phyloP scores from a whole-genome alignment of 2,113 vertebrate species.

The Melanocharis versteri region DNA sequence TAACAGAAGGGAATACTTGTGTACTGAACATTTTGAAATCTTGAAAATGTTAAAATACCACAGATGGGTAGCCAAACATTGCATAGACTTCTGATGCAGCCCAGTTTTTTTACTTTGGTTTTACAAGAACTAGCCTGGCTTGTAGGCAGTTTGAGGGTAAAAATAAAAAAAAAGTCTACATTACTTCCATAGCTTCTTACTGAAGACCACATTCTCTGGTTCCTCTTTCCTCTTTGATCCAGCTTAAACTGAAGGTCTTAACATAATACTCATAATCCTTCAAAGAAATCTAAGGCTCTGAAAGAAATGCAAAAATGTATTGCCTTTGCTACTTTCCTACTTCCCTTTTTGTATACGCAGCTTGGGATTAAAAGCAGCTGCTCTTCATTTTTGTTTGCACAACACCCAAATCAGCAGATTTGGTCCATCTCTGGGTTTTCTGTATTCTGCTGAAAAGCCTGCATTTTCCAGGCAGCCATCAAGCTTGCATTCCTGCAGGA shows the following conservation, averaged over 20 bases:
- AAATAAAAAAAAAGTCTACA: neutral
- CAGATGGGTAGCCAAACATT: neutral
- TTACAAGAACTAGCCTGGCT: neutral
- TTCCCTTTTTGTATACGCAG: neutral
- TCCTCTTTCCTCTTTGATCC: neutral
- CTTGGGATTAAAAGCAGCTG: neutral
- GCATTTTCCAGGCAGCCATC: neutral
- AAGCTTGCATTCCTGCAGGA: neutral
- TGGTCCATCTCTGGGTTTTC: neutral
- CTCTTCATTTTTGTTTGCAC: neutral
- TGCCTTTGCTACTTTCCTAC: neutral
- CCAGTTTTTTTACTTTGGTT: neutral
- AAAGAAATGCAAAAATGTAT: neutral
- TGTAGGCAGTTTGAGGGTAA: neutral
- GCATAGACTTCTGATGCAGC: neutral
- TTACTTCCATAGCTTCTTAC: neutral
- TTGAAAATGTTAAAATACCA: neutral
- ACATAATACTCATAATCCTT: neutral
- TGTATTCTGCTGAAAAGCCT: neutral
- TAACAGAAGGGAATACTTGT: neutral
- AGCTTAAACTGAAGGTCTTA: neutral
- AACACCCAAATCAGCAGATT: neutral
- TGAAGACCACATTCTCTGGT: neutral
- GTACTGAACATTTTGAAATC: neutral
- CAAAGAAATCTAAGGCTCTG: neutral